These are phyloP conservation scores for Carassius gibelio DNA, from an alignment of 2,113 vertebrate species.

Conservation along the genomic window DNA sequence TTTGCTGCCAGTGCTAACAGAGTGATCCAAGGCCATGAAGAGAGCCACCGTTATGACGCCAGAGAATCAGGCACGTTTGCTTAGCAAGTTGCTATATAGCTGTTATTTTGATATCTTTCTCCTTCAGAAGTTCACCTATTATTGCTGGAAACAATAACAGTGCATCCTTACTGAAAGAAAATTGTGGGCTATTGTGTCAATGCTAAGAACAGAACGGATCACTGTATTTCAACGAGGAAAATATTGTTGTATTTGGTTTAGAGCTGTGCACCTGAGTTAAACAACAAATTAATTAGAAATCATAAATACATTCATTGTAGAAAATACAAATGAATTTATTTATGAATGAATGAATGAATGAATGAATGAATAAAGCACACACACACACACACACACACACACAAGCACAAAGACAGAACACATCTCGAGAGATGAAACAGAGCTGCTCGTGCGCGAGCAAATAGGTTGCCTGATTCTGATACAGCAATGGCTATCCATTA, in stretches of 20 bases:
- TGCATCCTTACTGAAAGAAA: conserved; percentile 21
- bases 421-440: no score
- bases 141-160: background rate
- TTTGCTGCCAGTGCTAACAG: conserved; percentile 45
- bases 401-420: no score
- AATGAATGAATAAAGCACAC: no score
- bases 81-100: conserved; percentile 22
- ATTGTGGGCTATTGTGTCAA: conserved; percentile 42
- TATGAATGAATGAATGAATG: no score
- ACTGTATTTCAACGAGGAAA: conserved; percentile 39
- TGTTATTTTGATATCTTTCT: conserved; percentile 17
- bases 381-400: background rate
- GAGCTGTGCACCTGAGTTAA: conserved; percentile 22
- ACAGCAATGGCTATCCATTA: no score
- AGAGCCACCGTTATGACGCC: conserved; percentile 45
- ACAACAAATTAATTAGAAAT: background rate
- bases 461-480: no score
- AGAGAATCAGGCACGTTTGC: conserved; percentile 26
- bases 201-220: conserved; percentile 43
- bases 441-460: no score
- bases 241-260: conserved; percentile 6
- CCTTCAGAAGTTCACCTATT: background rate
- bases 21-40: conserved; percentile 44
- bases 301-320: no score
- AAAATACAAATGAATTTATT: no score